Evolutionary conservation across 2,113 vertebrate genomes (phyloP), one percentile per base, ranked within the genome.

Genomic region (Gallinago media): DNA sequence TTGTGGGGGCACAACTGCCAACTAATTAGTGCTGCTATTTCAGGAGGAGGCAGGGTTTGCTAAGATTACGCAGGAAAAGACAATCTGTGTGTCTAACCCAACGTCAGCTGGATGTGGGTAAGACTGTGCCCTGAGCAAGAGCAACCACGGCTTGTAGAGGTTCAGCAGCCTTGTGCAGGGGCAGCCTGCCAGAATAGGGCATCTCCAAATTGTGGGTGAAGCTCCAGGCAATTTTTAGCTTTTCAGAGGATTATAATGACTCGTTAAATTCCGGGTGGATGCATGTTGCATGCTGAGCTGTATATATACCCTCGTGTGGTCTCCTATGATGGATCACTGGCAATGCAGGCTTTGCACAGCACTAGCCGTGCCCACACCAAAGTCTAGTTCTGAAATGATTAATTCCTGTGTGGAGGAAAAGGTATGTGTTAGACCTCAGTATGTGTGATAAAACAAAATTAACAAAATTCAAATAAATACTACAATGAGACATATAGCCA

Each of bases 61-160:
- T 61, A 42, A 21, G 63, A 29, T 42, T 68, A 16, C 23, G 32
- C 59, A 85, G 62, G 54, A 73, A 80, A 65, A 47, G 31, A 20
- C 38, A 91, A 27, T 42, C 66, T 89, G 40, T 36, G 8, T 21
- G 3, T 70, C 19, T 54, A 15, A 65, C 23, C 34, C 67, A 59
- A 63, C 49, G 26, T 65, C 71, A 88, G 40, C 34, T 63, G 66
- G 11, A 17, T 44, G 31, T 26, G 68, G 65, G 17, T 44, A 78
- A 67, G 38, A 21, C 5, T 34, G 8, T 59, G 26, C 34, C 52
- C 61, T n/a, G 58, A 65, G 49, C 36, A 73, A 78, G 9, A 32
- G 21, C 18, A 75, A 1, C 10, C n/a, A 19, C 0, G 0, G 12
- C 47, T 87, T 89, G 36, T 8, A 29, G 75, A 66, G 38, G 26